Evolutionary conservation across 2,888 invertebrate genomes (phyloP).

Genomic region (Saturnia japonica): DNA sequence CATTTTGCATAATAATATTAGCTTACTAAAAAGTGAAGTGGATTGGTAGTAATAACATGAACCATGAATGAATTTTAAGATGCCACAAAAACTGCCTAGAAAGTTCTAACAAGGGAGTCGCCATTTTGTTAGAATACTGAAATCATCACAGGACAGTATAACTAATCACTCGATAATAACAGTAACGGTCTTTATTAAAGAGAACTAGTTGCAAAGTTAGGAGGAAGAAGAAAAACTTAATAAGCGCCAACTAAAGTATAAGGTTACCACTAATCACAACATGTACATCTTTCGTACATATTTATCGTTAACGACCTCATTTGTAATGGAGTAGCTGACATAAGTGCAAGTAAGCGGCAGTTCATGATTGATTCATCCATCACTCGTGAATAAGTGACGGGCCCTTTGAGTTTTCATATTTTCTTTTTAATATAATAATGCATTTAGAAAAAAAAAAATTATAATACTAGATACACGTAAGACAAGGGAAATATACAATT

Average conservation of each 20-base stretch:
- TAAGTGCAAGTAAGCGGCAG: slow-evolving; percentile 22
- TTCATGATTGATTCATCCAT: slow-evolving; percentile 22
- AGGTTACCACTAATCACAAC: not conserved
- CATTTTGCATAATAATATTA: no score
- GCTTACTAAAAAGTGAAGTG: no score
- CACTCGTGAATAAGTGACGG: slow-evolving; percentile 13
- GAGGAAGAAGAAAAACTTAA: no score
- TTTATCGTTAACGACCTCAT: slow-evolving; percentile 23
- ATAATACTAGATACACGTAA: not conserved
- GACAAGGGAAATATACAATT: not conserved
- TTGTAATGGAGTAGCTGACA: slow-evolving; percentile 18
- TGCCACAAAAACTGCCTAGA: no score
- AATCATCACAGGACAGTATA: no score
- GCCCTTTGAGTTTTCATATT: not conserved
- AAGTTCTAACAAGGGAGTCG: no score
- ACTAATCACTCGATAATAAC: no score
- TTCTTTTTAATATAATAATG: not conserved
- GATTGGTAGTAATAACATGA: no score
- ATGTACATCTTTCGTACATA: slow-evolving; percentile 18
- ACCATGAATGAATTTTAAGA: no score
- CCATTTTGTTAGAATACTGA: no score
- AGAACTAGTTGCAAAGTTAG: no score
- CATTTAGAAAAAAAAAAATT: not conserved
- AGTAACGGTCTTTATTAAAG: no score
- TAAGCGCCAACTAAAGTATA: slow-evolving; percentile 8